These are phyloP conservation scores for Halichoeres trimaculatus DNA, from an alignment of 2,113 vertebrate species.

Conservation along the genomic window DNA sequence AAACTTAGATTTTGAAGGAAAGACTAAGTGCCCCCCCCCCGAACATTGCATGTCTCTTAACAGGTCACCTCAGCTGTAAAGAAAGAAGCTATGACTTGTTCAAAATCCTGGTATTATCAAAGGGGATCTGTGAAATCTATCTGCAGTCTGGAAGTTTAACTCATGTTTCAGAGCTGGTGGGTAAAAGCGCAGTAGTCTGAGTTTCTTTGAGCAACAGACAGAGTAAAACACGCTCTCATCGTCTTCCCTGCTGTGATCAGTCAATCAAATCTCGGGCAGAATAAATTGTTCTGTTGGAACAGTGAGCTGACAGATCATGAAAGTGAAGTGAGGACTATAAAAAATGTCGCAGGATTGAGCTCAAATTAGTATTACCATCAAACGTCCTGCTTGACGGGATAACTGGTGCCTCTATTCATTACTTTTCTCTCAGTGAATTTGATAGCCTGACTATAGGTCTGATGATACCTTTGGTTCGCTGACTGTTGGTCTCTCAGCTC, in stretches of 20 bases:
- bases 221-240: conserved; percentile 24
- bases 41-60: background rate
- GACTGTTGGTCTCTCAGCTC: conserved; percentile 11
- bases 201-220: conserved; percentile 5
- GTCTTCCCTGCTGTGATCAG: conserved; percentile 35
- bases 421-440: conserved; percentile 10
- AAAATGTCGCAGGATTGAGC: conserved; percentile 17
- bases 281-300: conserved; percentile 22
- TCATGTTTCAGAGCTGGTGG: background rate
- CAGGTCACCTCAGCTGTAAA: background rate
- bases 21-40: background rate
- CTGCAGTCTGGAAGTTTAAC: conserved; percentile 3
- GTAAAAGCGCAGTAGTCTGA: conserved; percentile 28
- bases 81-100: background rate
- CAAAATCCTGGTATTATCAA: conserved; percentile 8
- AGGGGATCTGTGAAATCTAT: background rate
- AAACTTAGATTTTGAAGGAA: background rate
- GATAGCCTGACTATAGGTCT: conserved; percentile 11
- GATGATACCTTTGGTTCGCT: conserved; percentile 3
- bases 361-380: conserved; percentile 4
- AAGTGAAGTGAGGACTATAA: conserved; percentile 12
- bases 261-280: conserved; percentile 26
- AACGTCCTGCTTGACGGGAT: background rate
- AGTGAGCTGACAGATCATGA: conserved; percentile 18
- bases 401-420: conserved; percentile 7